Conservation (phyloP, 2,797 vertebrate species). For the Semaprochilodus insignis region DNA sequence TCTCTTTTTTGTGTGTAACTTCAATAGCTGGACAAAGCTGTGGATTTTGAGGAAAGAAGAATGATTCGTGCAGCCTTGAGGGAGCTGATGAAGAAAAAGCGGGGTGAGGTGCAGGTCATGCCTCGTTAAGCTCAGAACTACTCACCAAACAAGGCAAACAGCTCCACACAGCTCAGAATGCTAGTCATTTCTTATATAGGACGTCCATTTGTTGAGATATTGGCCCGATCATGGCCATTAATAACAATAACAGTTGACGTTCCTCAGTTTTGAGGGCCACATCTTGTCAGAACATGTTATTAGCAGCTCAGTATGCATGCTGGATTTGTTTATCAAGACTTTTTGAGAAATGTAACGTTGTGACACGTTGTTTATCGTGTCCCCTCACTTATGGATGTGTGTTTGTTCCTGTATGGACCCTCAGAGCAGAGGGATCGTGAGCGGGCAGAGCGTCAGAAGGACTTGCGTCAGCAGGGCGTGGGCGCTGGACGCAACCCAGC, state of each 20-base stretch:
- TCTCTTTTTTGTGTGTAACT: conserved; percentile 14
- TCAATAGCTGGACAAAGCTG: conserved; percentile 84
- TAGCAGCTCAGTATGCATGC: neutral
- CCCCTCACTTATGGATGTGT: neutral
- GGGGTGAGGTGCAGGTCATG: conserved; percentile 75
- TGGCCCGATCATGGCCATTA: conserved; percentile 6
- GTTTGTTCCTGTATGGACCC: neutral
- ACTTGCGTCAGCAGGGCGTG: conserved; percentile 84
- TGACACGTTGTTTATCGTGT: neutral
- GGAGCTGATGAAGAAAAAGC: conserved; percentile 91
- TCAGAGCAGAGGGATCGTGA: conserved; percentile 92
- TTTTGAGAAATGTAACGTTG: neutral
- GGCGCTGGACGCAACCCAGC: conserved; percentile 64
- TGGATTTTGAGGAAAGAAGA: conserved; percentile 89
- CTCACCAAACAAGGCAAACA: conserved; percentile 22
- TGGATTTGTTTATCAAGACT: neutral
- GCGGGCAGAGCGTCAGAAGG: conserved; percentile 83
- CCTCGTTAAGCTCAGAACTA: neutral
- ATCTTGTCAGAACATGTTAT: neutral
- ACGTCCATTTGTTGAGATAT: neutral
- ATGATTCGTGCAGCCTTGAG: conserved; percentile 89
- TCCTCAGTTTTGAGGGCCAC: neutral
- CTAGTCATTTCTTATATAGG: neutral
- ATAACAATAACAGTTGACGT: neutral
- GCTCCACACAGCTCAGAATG: neutral